phyloP scores from a whole-genome alignment of 2,113 vertebrate species.

The Heterocephalus glaber region DNA sequence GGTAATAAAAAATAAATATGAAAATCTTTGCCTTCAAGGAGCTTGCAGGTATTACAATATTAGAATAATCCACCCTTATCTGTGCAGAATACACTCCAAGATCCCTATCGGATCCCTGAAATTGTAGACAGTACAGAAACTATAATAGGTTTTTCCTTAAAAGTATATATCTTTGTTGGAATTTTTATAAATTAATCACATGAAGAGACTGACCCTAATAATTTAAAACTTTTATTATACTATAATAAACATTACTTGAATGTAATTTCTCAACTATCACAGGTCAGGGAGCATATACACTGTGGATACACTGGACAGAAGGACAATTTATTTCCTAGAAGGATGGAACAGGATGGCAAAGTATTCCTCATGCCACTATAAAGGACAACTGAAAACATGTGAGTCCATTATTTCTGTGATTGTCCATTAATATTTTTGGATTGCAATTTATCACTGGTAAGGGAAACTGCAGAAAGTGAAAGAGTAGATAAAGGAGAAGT shows the following conservation, averaged over 20 bases:
- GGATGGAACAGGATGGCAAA: background rate
- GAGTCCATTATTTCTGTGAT: background rate
- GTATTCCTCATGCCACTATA: too few relatives aligned
- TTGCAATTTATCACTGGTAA: background rate
- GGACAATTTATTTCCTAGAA: rapidly evolving
- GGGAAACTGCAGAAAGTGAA: background rate
- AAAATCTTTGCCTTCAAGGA: background rate
- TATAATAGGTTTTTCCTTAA: background rate
- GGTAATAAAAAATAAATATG: background rate
- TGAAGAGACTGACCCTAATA: background rate
- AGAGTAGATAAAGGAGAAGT: rapidly evolving
- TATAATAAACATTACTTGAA: background rate
- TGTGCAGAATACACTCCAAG: background rate
- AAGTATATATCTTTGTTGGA: background rate
- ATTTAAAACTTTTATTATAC: background rate
- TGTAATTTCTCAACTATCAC: background rate
- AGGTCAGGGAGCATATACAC: rapidly evolving
- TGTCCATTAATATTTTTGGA: background rate
- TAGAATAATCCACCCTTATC: background rate
- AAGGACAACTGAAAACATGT: background rate
- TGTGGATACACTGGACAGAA: background rate
- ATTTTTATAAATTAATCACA: background rate
- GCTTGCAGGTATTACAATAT: background rate
- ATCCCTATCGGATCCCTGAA: background rate
- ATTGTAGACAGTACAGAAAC: too few relatives aligned